phyloP scores from a whole-genome alignment of 2,888 invertebrate species.

The Aleiodes alternator region DNA sequence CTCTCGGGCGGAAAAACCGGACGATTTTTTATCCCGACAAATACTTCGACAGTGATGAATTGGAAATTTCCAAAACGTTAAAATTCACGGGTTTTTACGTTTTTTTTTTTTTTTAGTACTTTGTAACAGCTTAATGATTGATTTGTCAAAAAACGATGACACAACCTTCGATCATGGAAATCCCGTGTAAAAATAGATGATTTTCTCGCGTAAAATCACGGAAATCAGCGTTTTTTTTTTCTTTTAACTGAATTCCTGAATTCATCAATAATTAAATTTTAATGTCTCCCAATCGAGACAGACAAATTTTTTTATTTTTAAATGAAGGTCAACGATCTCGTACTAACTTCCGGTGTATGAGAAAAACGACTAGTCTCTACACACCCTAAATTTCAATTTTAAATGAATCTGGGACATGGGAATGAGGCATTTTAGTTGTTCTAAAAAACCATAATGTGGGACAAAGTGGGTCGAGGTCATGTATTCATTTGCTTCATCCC shows the following conservation, averaged over 20 bases:
- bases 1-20: no score
- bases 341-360: slow-evolving; percentile 27
- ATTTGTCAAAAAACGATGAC: no score
- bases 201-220: not conserved
- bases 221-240: no score
- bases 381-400: slow-evolving; percentile 20
- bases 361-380: slow-evolving; percentile 17
- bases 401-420: slow-evolving; percentile 33
- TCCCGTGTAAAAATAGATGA: not conserved
- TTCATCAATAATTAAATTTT: not conserved
- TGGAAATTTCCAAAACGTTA: no score
- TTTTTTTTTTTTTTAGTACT: no score
- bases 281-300: not conserved
- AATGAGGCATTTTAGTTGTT: slow-evolving; percentile 1
- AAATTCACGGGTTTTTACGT: no score
- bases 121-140: no score
- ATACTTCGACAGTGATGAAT: no score
- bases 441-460: slow-evolving; percentile 36
- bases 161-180: not conserved
- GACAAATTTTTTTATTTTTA: slow-evolving; percentile 21
- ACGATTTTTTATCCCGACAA: no score
- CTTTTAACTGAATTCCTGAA: no score
- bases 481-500: slow-evolving; percentile 26
- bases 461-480: slow-evolving; percentile 31
- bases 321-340: slow-evolving; percentile 31